A percentile compares a stretch with the other conserved stretches of the same genome.
These are phyloP conservation scores for Paguma larvata DNA, from an alignment of 2,797 vertebrate species.

Conservation along the genomic window DNA sequence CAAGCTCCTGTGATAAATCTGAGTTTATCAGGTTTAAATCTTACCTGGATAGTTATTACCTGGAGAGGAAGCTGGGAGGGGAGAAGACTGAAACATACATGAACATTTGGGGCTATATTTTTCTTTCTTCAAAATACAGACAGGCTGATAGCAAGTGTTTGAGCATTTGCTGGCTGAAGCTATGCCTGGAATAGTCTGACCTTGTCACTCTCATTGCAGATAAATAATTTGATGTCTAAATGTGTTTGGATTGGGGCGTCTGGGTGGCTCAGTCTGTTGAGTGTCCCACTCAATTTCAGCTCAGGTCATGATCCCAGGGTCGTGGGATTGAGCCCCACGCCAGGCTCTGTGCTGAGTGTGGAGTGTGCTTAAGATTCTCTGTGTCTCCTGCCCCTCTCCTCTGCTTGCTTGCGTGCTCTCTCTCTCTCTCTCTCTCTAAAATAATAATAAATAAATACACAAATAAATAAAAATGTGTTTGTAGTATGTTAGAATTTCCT, in stretches of 20 bases:
- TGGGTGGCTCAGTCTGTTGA: too few species aligned
- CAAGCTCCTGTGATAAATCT: background rate
- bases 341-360: too few species aligned
- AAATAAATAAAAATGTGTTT: background rate
- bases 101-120: background rate
- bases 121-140: background rate
- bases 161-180: conserved; percentile 21
- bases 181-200: conserved; percentile 11
- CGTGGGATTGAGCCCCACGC: too few species aligned
- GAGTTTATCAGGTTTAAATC: background rate
- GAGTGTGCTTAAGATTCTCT: too few species aligned
- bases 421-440: too few species aligned
- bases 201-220: background rate
- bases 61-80: background rate
- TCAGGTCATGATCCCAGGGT: too few species aligned
- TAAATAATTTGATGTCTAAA: conserved; percentile 52
- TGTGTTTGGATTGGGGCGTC: background rate
- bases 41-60: background rate
- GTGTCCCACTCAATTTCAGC: too few species aligned
- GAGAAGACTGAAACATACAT: background rate
- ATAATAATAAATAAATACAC: too few species aligned
- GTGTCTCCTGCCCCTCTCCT: too few species aligned
- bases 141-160: background rate
- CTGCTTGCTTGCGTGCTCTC: too few species aligned
- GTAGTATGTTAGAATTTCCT: conserved; percentile 38